phyloP scores from a whole-genome alignment of 2,797 vertebrate species.

The Linurgus olivaceus region DNA sequence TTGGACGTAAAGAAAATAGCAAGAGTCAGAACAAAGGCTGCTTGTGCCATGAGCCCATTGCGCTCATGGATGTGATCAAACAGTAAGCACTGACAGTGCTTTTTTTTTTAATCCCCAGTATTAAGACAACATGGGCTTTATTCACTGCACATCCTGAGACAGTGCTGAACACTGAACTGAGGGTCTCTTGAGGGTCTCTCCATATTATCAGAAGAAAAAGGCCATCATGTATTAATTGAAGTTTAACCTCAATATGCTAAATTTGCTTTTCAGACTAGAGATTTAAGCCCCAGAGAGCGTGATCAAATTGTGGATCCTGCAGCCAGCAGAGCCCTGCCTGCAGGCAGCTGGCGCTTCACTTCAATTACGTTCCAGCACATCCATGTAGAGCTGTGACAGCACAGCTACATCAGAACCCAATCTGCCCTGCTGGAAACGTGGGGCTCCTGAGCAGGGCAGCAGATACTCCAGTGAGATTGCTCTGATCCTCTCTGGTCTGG shows the following conservation, averaged over 20 bases:
- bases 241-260: conserved; percentile 23
- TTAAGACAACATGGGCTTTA: background rate
- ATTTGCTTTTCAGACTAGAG: background rate
- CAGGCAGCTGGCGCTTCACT: background rate
- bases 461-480: fast-evolving
- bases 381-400: background rate
- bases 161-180: background rate
- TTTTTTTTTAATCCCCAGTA: background rate
- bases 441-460: background rate
- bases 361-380: background rate
- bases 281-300: background rate
- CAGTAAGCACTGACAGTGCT: background rate
- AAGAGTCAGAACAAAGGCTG: background rate
- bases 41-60: background rate
- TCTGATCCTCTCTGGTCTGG: background rate
- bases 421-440: background rate
- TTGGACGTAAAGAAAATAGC: background rate
- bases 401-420: background rate
- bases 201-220: background rate
- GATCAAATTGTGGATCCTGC: background rate
- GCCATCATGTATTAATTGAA: background rate
- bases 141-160: background rate
- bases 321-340: background rate
- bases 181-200: background rate
- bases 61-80: background rate